Percentiles rank a stretch among this genome's conserved stretches.
Conservation (phyloP, 1,140 invertebrate genomes). For the Neodiprion virginianus region DNA sequence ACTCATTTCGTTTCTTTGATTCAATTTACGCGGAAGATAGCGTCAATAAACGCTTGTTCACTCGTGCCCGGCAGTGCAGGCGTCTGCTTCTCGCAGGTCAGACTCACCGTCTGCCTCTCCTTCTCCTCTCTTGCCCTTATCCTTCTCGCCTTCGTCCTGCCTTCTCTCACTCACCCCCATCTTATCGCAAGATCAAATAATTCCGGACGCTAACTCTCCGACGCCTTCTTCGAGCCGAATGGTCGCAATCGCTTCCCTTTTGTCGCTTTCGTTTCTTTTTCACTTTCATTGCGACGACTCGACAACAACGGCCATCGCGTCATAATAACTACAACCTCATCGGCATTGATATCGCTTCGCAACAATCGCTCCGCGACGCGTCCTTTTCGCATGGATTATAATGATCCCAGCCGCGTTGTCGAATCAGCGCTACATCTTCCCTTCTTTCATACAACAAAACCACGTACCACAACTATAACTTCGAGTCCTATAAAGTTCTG, state of each 20-base stretch:
- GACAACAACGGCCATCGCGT: too few relatives aligned
- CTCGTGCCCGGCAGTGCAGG: conserved; percentile 26
- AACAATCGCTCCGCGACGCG: too few relatives aligned
- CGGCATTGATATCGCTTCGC: too few relatives aligned
- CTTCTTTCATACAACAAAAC: too few relatives aligned
- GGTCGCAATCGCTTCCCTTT: conserved; percentile 36
- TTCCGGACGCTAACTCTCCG: conserved; percentile 22
- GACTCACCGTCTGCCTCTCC: conserved; percentile 30
- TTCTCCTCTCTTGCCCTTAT: conserved; percentile 24
- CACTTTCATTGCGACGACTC: too few relatives aligned
- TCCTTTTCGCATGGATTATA: too few relatives aligned
- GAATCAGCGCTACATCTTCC: too few relatives aligned
- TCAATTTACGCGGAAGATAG: conserved; percentile 57
- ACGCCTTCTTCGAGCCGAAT: conserved; percentile 41
- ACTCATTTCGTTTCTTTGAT: conserved; percentile 50
- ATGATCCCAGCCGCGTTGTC: too few relatives aligned
- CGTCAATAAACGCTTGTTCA: conserved; percentile 48
- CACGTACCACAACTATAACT: too few relatives aligned
- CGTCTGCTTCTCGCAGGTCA: conserved; percentile 36
- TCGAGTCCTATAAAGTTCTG: too few relatives aligned
- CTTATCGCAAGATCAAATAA: conserved; percentile 54
- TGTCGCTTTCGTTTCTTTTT: too few relatives aligned
- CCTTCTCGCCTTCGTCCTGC: conserved; percentile 7
- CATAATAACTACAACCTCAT: too few relatives aligned
- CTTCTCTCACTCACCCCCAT: conserved; percentile 10